These are phyloP conservation scores for Drosophila austrosaltans DNA, from an alignment of 2,888 invertebrate species.

Conservation along the genomic window DNA sequence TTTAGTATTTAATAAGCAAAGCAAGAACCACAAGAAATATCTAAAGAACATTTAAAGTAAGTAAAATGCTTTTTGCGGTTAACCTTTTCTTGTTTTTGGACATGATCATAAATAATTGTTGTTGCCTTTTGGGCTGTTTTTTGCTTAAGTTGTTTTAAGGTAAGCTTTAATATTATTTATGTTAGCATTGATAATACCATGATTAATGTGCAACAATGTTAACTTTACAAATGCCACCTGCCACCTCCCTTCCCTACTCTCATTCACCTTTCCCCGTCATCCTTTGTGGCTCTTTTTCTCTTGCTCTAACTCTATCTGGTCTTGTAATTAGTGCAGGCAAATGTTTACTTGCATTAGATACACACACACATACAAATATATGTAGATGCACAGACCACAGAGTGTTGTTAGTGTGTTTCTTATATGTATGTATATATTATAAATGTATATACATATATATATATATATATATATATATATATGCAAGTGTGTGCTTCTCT, in stretches of 20 bases:
- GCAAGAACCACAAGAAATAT: too few species aligned
- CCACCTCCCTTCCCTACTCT: not conserved
- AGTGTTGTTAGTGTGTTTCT: constrained; percentile 1
- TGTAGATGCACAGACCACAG: not conserved
- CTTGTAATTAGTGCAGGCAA: constrained; percentile 64
- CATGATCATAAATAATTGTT: constrained; percentile 23
- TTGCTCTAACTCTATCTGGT: constrained; percentile 36
- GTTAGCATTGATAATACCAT: constrained; percentile 58
- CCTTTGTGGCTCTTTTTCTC: constrained; percentile 7
- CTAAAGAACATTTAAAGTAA: constrained; percentile 13
- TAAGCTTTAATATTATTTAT: constrained; percentile 58
- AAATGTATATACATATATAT: not conserved
- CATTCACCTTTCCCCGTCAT: not conserved
- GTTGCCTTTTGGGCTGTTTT: constrained; percentile 13
- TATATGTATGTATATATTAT: not conserved
- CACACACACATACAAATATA: constrained; percentile 6
- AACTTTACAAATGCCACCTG: not conserved
- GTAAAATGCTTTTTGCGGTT: constrained; percentile 62
- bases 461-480: not conserved
- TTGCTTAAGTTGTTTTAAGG: constrained; percentile 18
- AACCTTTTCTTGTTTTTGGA: constrained; percentile 26
- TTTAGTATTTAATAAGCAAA: too few species aligned
- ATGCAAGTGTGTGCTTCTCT: constrained; percentile 10
- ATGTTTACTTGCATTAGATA: constrained; percentile 54
- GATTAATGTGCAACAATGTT: constrained; percentile 56